phyloP scores from a whole-genome alignment of 2,113 vertebrate species.

The Perognathus longimembris region DNA sequence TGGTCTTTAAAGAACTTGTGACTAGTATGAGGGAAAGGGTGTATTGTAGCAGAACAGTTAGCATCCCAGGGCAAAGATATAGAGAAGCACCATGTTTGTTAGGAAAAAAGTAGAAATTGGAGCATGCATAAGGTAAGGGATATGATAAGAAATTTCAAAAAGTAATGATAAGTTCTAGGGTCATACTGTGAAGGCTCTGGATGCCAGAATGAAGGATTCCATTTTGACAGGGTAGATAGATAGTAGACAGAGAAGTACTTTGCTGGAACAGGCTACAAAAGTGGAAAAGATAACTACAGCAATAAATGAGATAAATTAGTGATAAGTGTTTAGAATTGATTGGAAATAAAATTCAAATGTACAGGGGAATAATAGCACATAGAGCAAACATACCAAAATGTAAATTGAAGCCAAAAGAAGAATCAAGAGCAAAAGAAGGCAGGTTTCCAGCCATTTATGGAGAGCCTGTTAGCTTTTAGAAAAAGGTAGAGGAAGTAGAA shows the following conservation, averaged over 20 bases:
- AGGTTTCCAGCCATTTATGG: neutral
- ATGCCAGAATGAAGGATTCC: neutral
- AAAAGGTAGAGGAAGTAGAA: neutral
- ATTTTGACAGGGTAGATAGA: neutral
- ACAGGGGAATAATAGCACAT: neutral
- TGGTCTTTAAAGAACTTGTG: neutral
- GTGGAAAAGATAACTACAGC: neutral
- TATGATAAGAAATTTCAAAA: neutral
- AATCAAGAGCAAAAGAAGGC: neutral
- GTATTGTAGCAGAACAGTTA: slow-evolving; percentile 12
- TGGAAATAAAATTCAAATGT: neutral
- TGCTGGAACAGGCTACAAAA: neutral
- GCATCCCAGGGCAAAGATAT: neutral
- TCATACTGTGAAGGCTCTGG: neutral
- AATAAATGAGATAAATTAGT: slow-evolving; percentile 18
- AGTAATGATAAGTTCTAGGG: neutral
- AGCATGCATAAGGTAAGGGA: neutral
- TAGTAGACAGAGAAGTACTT: neutral
- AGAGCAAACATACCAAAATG: neutral
- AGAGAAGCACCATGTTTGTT: neutral
- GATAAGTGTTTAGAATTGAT: neutral
- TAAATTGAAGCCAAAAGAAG: neutral
- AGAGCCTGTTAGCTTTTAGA: neutral
- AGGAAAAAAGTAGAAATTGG: neutral
- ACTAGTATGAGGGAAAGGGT: neutral